phyloP scores from a whole-genome alignment of 2,888 invertebrate genomes.

The Caenorhabditis auriculariae region DNA sequence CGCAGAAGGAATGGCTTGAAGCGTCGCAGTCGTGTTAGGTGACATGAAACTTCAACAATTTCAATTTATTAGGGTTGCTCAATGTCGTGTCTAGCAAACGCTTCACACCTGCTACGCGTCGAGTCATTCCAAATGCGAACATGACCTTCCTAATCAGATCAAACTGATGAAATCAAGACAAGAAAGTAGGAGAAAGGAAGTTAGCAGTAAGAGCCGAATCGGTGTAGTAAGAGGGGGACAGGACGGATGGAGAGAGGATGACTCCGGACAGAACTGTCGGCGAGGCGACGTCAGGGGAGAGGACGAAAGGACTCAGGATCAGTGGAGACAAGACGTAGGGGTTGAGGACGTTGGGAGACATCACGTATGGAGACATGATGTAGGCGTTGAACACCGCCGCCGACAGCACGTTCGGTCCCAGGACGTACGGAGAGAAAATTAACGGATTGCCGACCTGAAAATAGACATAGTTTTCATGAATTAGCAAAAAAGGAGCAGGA shows the following conservation, averaged over 20 bases:
- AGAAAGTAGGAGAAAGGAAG: conserved; percentile 33
- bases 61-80: too few relatives aligned
- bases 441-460: conserved; percentile 17
- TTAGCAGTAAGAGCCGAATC: conserved; percentile 30
- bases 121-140: too few relatives aligned
- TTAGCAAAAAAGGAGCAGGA: too few relatives aligned
- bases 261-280: conserved; percentile 32
- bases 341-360: conserved; percentile 25
- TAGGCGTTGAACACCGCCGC: conserved; percentile 41
- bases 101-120: too few relatives aligned
- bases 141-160: too few relatives aligned
- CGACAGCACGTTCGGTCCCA: conserved; percentile 36
- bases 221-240: conserved; percentile 31
- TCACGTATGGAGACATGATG: conserved; percentile 30
- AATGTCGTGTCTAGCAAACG: too few relatives aligned
- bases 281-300: conserved; percentile 34
- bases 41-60: too few relatives aligned
- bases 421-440: conserved; percentile 27
- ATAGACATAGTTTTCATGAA: too few relatives aligned
- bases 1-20: too few relatives aligned
- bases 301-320: conserved; percentile 17
- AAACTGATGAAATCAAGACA: too few relatives aligned
- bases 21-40: too few relatives aligned
- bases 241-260: conserved; percentile 14
- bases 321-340: conserved; percentile 15